Conservation (phyloP, 2,113 vertebrate genomes). For the Oxyruncus cristatus region DNA sequence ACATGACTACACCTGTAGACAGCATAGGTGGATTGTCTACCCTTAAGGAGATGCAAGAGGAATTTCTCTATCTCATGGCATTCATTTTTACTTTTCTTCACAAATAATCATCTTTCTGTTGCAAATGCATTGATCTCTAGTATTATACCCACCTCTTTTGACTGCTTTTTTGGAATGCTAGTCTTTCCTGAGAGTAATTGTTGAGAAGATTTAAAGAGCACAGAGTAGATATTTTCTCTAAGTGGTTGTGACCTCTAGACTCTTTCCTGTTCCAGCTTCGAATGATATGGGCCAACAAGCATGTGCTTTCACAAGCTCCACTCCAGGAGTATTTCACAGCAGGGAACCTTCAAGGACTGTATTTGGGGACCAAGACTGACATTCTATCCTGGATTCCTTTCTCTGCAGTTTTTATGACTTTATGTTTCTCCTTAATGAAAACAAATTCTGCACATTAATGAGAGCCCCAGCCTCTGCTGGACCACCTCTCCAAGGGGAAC, state of each 20-base stretch:
- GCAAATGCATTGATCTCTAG: neutral
- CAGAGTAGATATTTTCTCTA: neutral
- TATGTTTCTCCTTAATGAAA: neutral
- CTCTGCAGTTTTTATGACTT: neutral
- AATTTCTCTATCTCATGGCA: neutral
- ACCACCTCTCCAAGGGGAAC: neutral
- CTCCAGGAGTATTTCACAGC: neutral
- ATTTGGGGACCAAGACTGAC: neutral
- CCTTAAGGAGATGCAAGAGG: neutral
- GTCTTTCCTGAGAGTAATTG: neutral
- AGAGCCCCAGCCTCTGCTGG: neutral
- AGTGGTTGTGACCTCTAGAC: neutral
- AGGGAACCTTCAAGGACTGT: neutral
- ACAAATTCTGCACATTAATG: neutral
- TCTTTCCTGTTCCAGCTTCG: neutral
- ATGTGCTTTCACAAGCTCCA: neutral
- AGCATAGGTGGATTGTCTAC: neutral
- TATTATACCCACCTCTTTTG: neutral
- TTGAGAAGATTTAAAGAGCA: neutral
- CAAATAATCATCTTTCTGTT: neutral
- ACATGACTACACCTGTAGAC: neutral
- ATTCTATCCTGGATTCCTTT: neutral
- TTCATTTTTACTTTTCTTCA: neutral
- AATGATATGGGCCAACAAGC: rapidly evolving
- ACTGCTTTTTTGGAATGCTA: neutral